Conservation (phyloP, 53 echinoderm and acorn worm species). For the Antedon mediterranea region DNA sequence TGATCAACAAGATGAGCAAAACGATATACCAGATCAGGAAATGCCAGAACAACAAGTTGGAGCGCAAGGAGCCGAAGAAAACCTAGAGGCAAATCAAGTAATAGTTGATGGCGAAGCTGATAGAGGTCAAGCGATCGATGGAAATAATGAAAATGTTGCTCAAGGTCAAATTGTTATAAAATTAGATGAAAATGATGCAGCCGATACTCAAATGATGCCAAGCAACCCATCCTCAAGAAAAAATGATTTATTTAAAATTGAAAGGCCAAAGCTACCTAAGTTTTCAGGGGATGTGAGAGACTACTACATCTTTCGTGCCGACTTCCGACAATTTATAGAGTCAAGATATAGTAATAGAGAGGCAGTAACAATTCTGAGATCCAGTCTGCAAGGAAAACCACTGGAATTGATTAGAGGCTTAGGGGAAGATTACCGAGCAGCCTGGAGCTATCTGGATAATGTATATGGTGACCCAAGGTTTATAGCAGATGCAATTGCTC, state of each 20-base stretch:
- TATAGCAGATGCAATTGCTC: slow-evolving; percentile 32
- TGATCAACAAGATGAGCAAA: neutral
- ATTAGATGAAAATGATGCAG: no score
- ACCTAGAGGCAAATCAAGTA: neutral
- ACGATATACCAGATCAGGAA: neutral
- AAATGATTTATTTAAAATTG: slow-evolving; percentile 6
- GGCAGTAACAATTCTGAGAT: slow-evolving; percentile 11
- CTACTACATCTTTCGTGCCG: slow-evolving; percentile 17
- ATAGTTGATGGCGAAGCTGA: neutral
- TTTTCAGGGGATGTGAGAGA: slow-evolving; percentile 32
- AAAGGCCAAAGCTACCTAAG: slow-evolving; percentile 39
- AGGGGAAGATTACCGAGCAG: slow-evolving; percentile 28
- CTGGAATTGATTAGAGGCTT: slow-evolving; percentile 29
- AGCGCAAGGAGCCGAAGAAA: neutral
- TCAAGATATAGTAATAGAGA: slow-evolving; percentile 11
- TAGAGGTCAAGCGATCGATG: neutral
- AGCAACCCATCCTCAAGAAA: neutral
- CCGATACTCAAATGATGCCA: neutral
- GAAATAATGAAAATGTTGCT: neutral
- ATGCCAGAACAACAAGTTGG: neutral
- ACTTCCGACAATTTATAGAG: slow-evolving; percentile 30
- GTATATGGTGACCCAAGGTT: slow-evolving; percentile 40
- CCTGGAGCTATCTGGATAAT: slow-evolving; percentile 24
- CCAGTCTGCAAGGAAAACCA: slow-evolving; percentile 18
- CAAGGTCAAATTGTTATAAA: no score